phyloP scores from a whole-genome alignment of 2,113 vertebrate species.

The Malurus elegans region DNA sequence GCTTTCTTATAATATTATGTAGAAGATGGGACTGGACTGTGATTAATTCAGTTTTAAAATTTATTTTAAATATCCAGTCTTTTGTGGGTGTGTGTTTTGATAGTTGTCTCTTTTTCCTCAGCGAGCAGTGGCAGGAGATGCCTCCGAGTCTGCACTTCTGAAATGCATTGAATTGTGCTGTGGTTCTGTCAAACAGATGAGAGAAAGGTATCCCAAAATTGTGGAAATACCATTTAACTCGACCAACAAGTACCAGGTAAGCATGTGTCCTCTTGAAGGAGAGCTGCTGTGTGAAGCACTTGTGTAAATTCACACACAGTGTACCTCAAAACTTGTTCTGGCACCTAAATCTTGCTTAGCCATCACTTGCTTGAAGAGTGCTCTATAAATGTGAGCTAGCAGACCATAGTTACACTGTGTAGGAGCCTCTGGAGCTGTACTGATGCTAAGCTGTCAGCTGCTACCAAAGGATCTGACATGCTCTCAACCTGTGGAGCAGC shows the following conservation, averaged over 20 bases:
- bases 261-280: background rate
- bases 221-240: constrained; percentile 85
- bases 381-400: background rate
- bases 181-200: constrained; percentile 79
- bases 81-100: background rate
- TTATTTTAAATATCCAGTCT: background rate
- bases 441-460: background rate
- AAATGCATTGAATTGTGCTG: constrained; percentile 83
- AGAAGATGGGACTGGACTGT: background rate
- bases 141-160: constrained; percentile 80
- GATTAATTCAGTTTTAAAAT: background rate
- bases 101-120: constrained; percentile 16
- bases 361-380: background rate
- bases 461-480: background rate
- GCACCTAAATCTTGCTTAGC: background rate
- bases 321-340: background rate
- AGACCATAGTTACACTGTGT: background rate
- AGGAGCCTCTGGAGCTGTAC: background rate
- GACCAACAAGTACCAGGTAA: constrained; percentile 85
- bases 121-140: constrained; percentile 79
- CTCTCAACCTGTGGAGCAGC: background rate
- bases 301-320: accelerated
- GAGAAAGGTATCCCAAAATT: constrained; percentile 76
- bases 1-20: background rate
- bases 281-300: background rate